Conservation (phyloP, 1,140 invertebrate genomes). For the Scylla paramamosain region DNA sequence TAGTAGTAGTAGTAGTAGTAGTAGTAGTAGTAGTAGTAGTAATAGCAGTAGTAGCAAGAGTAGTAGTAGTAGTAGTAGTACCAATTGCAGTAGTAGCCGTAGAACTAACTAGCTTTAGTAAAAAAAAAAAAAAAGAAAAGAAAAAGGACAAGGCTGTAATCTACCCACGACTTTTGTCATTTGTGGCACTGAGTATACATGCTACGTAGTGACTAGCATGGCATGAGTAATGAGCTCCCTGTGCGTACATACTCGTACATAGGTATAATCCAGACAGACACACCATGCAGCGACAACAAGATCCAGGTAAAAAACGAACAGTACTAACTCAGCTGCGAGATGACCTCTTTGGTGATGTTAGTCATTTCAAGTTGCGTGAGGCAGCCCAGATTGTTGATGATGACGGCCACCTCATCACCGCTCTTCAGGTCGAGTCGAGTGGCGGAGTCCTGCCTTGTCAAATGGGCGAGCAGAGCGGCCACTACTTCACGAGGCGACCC, state of each 20-base stretch:
- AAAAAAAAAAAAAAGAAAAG: no score
- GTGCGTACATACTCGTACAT: no score
- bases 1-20: not conserved
- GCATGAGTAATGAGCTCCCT: no score
- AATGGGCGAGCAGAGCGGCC: constrained; percentile 81
- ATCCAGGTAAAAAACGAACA: no score
- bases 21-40: not conserved
- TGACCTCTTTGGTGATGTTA: constrained; percentile 86
- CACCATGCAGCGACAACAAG: no score
- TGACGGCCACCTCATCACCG: constrained; percentile 84
- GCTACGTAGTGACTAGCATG: no score
- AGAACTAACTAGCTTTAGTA: no score
- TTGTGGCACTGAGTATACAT: no score
- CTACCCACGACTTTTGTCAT: no score
- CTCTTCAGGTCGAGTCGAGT: constrained; percentile 81
- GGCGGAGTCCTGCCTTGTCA: constrained; percentile 80
- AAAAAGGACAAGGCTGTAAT: no score
- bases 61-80: not conserved
- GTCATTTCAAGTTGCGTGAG: constrained; percentile 89
- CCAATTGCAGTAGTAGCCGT: not conserved
- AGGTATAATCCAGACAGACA: no score
- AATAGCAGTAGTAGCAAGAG: not conserved
- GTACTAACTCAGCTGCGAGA: constrained; percentile 78
- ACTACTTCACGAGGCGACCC: constrained; percentile 80
- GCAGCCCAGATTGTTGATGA: constrained; percentile 91